Conservation (phyloP, 2,888 invertebrate genomes). For the Pimpla rufipes region DNA sequence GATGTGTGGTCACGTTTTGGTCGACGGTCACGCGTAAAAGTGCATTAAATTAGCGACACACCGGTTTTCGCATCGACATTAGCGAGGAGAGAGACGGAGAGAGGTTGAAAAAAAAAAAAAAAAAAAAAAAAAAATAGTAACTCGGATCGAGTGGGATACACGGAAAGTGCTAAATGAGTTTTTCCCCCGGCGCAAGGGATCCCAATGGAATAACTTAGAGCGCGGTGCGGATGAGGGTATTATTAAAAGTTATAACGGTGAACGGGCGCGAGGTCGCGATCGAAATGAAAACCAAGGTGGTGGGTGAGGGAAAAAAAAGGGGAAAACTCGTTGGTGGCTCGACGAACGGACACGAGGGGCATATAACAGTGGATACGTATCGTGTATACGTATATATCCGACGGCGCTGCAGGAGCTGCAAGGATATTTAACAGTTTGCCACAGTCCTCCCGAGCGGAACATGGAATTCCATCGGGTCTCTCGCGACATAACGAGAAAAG, state of each 20-base stretch:
- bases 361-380: constrained; percentile 32
- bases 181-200: constrained; percentile 15
- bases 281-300: constrained; percentile 63
- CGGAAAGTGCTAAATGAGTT: constrained; percentile 22
- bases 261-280: constrained; percentile 55
- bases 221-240: constrained; percentile 47
- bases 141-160: neutral
- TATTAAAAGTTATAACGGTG: constrained; percentile 59
- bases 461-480: constrained; percentile 58
- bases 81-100: constrained; percentile 11
- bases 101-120: constrained; percentile 17
- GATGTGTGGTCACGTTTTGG: constrained; percentile 76
- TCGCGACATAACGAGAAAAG: constrained; percentile 56
- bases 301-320: constrained; percentile 15
- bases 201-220: constrained; percentile 56
- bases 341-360: constrained; percentile 13
- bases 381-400: constrained; percentile 4
- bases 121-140: constrained; percentile 21
- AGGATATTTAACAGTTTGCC: constrained; percentile 64
- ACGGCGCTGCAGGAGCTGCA: constrained; percentile 11
- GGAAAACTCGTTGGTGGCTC: constrained; percentile 44
- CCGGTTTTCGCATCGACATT: constrained; percentile 29
- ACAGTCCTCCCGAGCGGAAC: constrained; percentile 45
- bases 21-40: constrained; percentile 59
- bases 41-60: constrained; percentile 59